Evolutionary conservation across 2,113 vertebrate genomes (phyloP).

Genomic region (Mesoclemmys tuberculata): DNA sequence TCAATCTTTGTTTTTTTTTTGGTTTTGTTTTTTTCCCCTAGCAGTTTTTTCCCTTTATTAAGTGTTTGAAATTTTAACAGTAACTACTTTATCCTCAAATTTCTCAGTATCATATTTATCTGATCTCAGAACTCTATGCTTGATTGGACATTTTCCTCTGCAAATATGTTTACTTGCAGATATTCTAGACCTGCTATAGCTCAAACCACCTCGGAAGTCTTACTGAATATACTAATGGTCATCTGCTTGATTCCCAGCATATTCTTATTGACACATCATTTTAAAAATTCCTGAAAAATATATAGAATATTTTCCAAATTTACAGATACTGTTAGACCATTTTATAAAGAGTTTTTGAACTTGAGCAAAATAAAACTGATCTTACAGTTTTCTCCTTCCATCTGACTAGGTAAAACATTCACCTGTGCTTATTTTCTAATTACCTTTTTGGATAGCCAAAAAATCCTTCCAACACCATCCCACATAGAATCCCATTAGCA

Average conservation of each 20-base stretch:
- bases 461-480: not conserved
- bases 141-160: not conserved
- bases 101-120: not conserved
- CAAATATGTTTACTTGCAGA: not conserved
- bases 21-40: not conserved
- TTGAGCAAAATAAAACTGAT: conserved; percentile 13
- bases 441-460: conserved; percentile 19
- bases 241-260: not conserved
- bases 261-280: not conserved
- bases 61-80: not conserved
- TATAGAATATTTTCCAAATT: not conserved
- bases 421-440: not conserved
- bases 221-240: not conserved
- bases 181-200: not conserved
- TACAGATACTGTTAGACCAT: not conserved
- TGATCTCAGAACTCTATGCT: not conserved
- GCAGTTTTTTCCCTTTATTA: not conserved
- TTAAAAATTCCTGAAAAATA: not conserved
- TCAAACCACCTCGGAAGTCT: not conserved
- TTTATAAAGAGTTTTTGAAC: not conserved
- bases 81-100: not conserved
- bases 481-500: not conserved
- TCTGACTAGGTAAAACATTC: conserved; percentile 22
- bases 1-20: not conserved
- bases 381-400: conserved; percentile 8